A percentile compares a stretch with the other conserved stretches of the same genome.
These are phyloP conservation scores for Drosophila vallismaia DNA, from an alignment of 2,888 invertebrate species.

Conservation along the genomic window DNA sequence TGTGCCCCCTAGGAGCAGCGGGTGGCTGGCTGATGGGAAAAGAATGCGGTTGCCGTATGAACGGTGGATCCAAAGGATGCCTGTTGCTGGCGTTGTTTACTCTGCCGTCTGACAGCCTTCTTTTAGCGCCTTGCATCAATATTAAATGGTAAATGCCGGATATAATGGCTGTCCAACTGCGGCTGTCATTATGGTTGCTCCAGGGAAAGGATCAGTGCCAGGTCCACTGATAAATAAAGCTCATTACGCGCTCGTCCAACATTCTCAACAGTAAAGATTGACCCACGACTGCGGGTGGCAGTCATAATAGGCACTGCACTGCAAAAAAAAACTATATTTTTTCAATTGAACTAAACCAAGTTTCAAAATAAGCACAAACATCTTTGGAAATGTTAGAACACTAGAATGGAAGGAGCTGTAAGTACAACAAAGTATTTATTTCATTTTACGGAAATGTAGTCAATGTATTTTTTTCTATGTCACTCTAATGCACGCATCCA, in stretches of 20 bases:
- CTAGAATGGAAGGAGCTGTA: neutral
- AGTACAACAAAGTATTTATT: neutral
- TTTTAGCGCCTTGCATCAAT: constrained; percentile 51
- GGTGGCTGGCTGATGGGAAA: constrained; percentile 24
- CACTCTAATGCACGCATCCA: constrained; percentile 1
- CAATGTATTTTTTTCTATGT: neutral
- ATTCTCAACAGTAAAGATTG: constrained; percentile 32
- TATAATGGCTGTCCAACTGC: constrained; percentile 42
- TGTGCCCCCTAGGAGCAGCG: constrained; percentile 31
- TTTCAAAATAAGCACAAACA: neutral
- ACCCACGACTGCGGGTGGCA: constrained; percentile 32
- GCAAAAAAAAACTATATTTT: neutral
- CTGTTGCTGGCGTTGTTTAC: constrained; percentile 46
- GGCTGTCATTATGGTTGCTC: constrained; percentile 36
- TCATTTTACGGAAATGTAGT: neutral
- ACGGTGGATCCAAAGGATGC: constrained; percentile 20
- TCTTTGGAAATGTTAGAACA: neutral
- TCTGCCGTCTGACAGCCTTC: constrained; percentile 34
- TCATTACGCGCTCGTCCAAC: constrained; percentile 42
- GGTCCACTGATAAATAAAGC: constrained; percentile 46
- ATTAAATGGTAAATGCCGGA: constrained; percentile 51
- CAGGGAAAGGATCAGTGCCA: constrained; percentile 8
- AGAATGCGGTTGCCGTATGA: constrained; percentile 28
- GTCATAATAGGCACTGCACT: constrained; percentile 12
- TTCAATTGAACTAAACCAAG: neutral